Evolutionary conservation across 2,888 invertebrate species (phyloP).

Genomic region (Autographa gamma): DNA sequence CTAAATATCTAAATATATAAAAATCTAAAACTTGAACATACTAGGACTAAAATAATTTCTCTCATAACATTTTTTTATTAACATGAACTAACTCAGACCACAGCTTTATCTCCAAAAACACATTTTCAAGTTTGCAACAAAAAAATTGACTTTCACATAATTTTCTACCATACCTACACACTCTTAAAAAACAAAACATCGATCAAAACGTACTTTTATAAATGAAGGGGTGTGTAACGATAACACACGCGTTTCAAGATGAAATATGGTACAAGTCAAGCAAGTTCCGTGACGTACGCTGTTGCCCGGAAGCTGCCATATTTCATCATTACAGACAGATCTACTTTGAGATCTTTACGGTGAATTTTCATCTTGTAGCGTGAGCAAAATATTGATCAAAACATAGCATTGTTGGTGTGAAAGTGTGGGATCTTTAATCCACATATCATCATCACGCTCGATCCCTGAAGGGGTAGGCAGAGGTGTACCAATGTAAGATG

Average conservation of each 20-base stretch:
- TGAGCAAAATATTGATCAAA: background rate
- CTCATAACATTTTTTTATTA: too few relatives aligned
- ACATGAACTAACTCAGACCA: too few relatives aligned
- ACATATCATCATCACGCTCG: too few relatives aligned
- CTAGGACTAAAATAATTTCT: too few relatives aligned
- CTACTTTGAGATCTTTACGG: conserved; percentile 31
- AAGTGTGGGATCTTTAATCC: too few relatives aligned
- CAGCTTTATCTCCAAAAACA: too few relatives aligned
- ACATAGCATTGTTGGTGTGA: background rate
- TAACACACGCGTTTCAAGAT: background rate
- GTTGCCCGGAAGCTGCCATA: conserved; percentile 25
- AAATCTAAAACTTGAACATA: too few relatives aligned
- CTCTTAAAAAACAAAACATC: background rate
- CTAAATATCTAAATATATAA: too few relatives aligned
- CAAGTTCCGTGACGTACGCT: conserved; percentile 26
- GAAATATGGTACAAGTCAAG: conserved; percentile 33
- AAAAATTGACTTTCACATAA: too few relatives aligned
- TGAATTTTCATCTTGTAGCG: conserved; percentile 19
- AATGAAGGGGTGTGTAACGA: background rate
- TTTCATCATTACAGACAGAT: conserved; percentile 52
- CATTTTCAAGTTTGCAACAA: too few relatives aligned
- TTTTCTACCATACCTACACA: background rate
- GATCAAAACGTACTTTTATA: background rate
- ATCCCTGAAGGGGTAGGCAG: too few relatives aligned
- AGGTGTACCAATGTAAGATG: too few relatives aligned